Conservation (phyloP, 2,797 vertebrate genomes). For the Clamator glandarius region DNA sequence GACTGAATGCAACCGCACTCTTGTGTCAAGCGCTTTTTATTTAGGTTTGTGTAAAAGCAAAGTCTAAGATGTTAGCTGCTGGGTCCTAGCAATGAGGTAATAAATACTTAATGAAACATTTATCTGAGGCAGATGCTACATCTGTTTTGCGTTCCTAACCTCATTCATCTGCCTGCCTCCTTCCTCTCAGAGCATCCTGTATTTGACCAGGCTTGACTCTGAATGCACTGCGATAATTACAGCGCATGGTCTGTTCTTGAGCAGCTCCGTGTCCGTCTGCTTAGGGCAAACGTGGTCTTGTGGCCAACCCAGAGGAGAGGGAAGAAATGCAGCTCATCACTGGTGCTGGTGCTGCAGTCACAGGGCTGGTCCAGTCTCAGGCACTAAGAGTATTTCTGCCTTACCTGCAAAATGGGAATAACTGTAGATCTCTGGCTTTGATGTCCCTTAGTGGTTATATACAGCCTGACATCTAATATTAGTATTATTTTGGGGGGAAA, state of each 20-base stretch:
- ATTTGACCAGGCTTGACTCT: background rate
- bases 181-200: background rate
- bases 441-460: background rate
- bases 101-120: accelerated
- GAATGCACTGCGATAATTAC: background rate
- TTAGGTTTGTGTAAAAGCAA: background rate
- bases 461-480: background rate
- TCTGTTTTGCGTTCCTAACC: background rate
- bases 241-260: background rate
- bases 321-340: background rate
- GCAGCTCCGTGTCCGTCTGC: background rate
- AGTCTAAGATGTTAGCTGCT: background rate
- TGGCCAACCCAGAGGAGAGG: background rate
- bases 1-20: accelerated
- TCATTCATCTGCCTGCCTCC: background rate
- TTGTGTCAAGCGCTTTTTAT: background rate
- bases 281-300: accelerated
- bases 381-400: no score
- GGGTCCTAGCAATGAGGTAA: background rate
- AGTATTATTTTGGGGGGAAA: background rate
- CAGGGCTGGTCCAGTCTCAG: background rate
- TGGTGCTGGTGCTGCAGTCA: background rate
- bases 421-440: background rate
- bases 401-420: background rate
- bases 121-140: background rate